Percentiles rank a stretch among this genome's conserved stretches.
Conservation (phyloP, 2,113 vertebrate species). For the Semnornis frantzii region DNA sequence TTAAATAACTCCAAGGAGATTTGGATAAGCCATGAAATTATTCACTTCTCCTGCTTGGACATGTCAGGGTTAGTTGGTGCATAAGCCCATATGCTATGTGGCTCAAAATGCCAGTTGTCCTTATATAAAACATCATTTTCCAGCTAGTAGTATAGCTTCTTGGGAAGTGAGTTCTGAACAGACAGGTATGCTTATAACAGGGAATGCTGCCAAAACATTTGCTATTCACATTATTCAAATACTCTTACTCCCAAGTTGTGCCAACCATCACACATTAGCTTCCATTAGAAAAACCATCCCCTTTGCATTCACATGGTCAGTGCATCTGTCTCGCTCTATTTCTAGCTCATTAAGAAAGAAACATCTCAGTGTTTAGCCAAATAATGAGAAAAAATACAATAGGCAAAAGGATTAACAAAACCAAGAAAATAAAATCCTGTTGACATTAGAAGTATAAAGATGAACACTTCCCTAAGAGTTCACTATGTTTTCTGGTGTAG, state of each 20-base stretch:
- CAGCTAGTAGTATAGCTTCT: background rate
- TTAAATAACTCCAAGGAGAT: background rate
- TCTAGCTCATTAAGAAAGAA: background rate
- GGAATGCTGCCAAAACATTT: constrained; percentile 14
- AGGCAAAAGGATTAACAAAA: background rate
- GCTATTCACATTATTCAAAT: background rate
- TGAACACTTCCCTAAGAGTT: background rate
- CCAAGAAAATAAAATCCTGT: background rate
- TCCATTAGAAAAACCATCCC: constrained; percentile 1
- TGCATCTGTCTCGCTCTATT: background rate
- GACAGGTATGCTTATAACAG: background rate
- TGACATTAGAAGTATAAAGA: background rate
- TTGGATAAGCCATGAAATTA: background rate
- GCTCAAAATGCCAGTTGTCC: background rate
- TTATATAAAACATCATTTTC: constrained; percentile 2
- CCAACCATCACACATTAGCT: background rate
- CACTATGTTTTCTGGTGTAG: background rate
- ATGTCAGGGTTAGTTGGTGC: background rate
- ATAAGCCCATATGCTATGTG: background rate
- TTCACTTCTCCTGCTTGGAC: background rate
- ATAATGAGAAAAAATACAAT: background rate
- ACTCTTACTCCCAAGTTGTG: background rate
- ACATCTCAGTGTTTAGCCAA: background rate
- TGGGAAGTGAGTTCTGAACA: background rate
- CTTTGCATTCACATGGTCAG: background rate